These are phyloP conservation scores for Alligator mississippiensis DNA, from an alignment of 2,113 vertebrate genomes.

Conservation along the genomic window DNA sequence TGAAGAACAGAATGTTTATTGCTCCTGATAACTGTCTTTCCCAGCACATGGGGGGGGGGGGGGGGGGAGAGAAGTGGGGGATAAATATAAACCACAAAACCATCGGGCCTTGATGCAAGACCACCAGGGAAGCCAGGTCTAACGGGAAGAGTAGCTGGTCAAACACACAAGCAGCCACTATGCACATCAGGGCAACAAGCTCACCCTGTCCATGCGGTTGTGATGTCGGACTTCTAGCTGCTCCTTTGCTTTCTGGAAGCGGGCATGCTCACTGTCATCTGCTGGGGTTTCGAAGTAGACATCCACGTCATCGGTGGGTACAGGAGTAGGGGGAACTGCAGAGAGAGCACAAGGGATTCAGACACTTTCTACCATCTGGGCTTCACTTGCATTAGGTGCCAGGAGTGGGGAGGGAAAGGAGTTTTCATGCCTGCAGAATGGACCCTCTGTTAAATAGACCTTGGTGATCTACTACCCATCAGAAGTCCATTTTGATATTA, in stretches of 20 bases:
- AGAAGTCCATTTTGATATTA: not conserved
- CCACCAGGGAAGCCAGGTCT: accelerated
- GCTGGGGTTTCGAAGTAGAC: slow-evolving; percentile 97
- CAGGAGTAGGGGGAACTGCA: slow-evolving; percentile 83
- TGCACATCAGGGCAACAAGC: accelerated
- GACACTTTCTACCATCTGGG: not conserved
- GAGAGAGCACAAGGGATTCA: not conserved
- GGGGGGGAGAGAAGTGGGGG: too few species aligned
- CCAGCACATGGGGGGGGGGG: not conserved
- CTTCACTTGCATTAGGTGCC: not conserved
- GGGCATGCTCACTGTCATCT: slow-evolving; percentile 95
- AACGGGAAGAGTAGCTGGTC: not conserved
- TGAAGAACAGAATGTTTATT: not conserved
- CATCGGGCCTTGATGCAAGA: not conserved
- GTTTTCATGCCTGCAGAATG: not conserved
- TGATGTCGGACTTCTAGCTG: slow-evolving; percentile 95
- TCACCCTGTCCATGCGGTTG: slow-evolving; percentile 96
- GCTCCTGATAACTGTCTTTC: not conserved
- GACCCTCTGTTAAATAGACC: not conserved
- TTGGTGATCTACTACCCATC: not conserved
- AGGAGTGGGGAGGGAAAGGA: not conserved
- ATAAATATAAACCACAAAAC: not conserved
- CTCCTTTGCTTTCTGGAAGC: slow-evolving; percentile 97
- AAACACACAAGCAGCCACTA: accelerated
- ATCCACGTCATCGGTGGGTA: slow-evolving; percentile 94